These are phyloP conservation scores for Connochaetes taurinus DNA, from an alignment of 2,113 vertebrate species.

Conservation along the genomic window DNA sequence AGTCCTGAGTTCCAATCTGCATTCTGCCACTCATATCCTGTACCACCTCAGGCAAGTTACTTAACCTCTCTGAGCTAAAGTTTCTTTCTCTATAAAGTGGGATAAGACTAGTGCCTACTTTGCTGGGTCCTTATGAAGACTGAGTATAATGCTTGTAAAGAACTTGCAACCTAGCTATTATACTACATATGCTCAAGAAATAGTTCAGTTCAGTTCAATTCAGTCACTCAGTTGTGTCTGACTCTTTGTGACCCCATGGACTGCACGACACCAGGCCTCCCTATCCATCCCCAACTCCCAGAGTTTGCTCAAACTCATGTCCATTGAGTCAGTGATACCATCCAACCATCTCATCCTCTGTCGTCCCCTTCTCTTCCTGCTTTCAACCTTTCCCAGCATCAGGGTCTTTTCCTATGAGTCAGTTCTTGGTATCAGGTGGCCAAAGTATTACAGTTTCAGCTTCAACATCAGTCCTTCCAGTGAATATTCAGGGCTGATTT, in stretches of 20 bases:
- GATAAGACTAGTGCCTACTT: neutral
- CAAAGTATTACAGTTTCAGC: neutral
- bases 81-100: neutral
- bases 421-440: neutral
- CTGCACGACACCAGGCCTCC: neutral
- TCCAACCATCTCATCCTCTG: neutral
- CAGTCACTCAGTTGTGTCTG: neutral
- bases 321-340: neutral
- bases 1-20: neutral
- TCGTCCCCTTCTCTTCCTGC: neutral
- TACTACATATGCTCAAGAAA: neutral
- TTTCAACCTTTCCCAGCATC: neutral
- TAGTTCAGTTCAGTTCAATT: neutral
- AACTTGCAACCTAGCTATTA: neutral
- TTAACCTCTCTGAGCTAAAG: neutral
- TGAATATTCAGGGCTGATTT: neutral
- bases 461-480: neutral
- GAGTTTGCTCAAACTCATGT: neutral
- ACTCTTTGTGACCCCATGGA: neutral
- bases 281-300: neutral
- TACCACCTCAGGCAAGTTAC: neutral
- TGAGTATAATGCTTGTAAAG: neutral
- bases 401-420: neutral
- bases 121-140: neutral
- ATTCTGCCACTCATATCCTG: neutral